Base-by-base conservation (phyloP, 2,888 invertebrate genomes). In the Brachyopa scutellaris region DNA sequence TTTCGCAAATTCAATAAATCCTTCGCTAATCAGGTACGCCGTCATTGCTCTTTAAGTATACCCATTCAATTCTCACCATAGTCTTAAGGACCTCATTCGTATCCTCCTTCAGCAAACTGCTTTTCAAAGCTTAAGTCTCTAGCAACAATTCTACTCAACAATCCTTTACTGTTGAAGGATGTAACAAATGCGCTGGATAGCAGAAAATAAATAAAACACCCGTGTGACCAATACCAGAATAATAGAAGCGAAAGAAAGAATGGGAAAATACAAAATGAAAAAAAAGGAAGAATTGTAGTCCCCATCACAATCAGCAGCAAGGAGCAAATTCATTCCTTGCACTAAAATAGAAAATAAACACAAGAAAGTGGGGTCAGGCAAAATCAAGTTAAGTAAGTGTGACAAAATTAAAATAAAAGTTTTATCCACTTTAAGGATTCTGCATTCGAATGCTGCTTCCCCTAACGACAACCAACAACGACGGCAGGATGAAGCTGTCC, bases 361-460 rank as follows among this genome's bases (percentile, higher is more conserved):
- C 19, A 62, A 61, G 57, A 42, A 49, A 62, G 45, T 17, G 45
- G 19, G 8, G 51, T 9, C 13, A 6, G 33, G 38, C 59, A 51
- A 82, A 82, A 76, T 76, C 76, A 77, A 76, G 80, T 82, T 76
- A 70, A 76, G 64, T 76, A 76, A 76, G 76, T 77, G 80, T 77
- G 76, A 82, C 80, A 76, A 82, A 82, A 76, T 82, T 70, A 82
- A 82, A 76, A 82, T 76, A 77, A 77, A 82, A 76, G 76, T 70
- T 82, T 70, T 70, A 76, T 82, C 76, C 76, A 82, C 76, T 82
- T 82, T 64, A 77, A 70, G 80, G 62, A 82, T 51, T 76, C 76
- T 70, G 69, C 80, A 82, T 66, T 79, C 73, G 78, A 79, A 79
- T 73, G 73, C 49, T 79, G 51, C 29, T 61, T 19, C 40, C 26